A percentile compares a stretch with the other conserved stretches of the same genome.
Evolutionary conservation across 2,888 invertebrate genomes (phyloP).

Genomic region (Amiota communis): DNA sequence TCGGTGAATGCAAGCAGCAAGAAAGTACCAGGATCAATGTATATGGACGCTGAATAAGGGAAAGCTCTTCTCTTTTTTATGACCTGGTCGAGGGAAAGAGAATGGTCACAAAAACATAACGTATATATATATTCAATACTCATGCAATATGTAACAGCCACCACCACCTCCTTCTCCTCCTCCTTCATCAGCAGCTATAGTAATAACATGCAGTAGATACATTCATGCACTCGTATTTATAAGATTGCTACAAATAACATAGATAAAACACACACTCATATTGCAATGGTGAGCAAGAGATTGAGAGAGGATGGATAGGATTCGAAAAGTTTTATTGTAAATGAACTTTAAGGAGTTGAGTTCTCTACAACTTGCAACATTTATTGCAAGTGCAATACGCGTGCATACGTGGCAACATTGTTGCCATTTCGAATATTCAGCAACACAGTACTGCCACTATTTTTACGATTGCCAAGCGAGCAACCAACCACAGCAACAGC

Average conservation of each 20-base stretch:
- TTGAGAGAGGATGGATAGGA: not conserved
- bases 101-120: no score
- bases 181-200: slow-evolving; percentile 15
- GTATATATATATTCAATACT: not conserved
- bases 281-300: slow-evolving; percentile 57
- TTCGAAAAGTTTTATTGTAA: slow-evolving; percentile 35
- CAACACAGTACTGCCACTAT: slow-evolving; percentile 18
- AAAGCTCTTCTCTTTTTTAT: slow-evolving; percentile 34
- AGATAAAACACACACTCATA: slow-evolving; percentile 53
- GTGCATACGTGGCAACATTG: slow-evolving; percentile 8
- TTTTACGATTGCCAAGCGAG: slow-evolving; percentile 29
- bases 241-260: no score
- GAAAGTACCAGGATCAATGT: no score
- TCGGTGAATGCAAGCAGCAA: slow-evolving; percentile 7
- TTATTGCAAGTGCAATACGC: slow-evolving; percentile 6
- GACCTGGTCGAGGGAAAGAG: slow-evolving; percentile 33
- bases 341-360: slow-evolving; percentile 30
- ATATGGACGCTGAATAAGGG: no score
- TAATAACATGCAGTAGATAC: slow-evolving; percentile 23
- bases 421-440: slow-evolving; percentile 1
- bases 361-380: slow-evolving; percentile 15
- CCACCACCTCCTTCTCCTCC: slow-evolving; percentile 7
- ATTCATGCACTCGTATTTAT: slow-evolving; percentile 47
- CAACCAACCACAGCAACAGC: not conserved
- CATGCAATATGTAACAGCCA: slow-evolving; percentile 27